Evolutionary conservation across 2,113 vertebrate genomes (phyloP).

Genomic region (Toxotes jaculatrix): DNA sequence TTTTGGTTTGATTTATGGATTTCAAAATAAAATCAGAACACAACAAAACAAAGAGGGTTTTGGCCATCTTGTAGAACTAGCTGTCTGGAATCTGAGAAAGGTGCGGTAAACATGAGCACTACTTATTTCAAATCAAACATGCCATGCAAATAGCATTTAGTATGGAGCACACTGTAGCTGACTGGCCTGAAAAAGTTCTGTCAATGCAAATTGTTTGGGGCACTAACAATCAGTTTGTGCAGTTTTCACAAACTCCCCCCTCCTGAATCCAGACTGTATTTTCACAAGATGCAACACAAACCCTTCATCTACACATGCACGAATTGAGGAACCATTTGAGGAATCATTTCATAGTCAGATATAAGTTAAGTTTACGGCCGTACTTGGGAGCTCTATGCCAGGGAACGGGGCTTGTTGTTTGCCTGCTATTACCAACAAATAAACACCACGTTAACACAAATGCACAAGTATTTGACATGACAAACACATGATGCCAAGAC

Average conservation of each 20-base stretch:
- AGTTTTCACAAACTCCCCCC: neutral
- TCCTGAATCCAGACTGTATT: constrained; percentile 73
- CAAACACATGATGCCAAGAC: constrained; percentile 83
- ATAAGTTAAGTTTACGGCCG: constrained; percentile 83
- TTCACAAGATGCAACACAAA: constrained; percentile 78
- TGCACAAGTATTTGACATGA: constrained; percentile 82
- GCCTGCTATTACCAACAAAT: constrained; percentile 89
- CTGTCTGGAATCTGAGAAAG: constrained; percentile 65
- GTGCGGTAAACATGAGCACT: constrained; percentile 7
- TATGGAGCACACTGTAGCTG: neutral
- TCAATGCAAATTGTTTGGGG: neutral
- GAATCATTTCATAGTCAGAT: constrained; percentile 81
- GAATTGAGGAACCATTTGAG: constrained; percentile 77
- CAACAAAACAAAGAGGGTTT: constrained; percentile 64
- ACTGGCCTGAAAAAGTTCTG: neutral
- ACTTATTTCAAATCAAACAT: constrained; percentile 21
- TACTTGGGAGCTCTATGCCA: constrained; percentile 92
- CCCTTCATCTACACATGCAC: constrained; percentile 82
- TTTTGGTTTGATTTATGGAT: constrained; percentile 73
- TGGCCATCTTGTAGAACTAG: constrained; percentile 70
- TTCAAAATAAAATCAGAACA: constrained; percentile 68
- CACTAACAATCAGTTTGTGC: neutral
- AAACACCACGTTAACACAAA: constrained; percentile 86
- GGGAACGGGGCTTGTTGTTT: constrained; percentile 90
- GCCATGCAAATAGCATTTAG: constrained; percentile 9